Evolutionary conservation across 2,888 invertebrate genomes (phyloP), one percentile per base, ranked within the genome.

Genomic region (Xestobium rufovillosum): DNA sequence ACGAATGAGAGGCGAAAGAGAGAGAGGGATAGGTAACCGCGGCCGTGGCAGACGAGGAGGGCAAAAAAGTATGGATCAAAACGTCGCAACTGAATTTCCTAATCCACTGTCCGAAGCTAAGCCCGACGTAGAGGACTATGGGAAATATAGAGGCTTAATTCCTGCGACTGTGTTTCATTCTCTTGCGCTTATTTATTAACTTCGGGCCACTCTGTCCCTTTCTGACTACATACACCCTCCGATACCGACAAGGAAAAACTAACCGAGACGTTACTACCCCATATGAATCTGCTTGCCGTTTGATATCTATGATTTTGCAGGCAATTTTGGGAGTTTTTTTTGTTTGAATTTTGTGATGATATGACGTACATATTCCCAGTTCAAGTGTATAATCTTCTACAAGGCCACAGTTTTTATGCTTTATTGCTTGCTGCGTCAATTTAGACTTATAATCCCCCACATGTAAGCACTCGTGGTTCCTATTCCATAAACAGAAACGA

Each of bases 71-170:
- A 56, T 52, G 59, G 60, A 59, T 60, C 59, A 59, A 57, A 57
- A 59, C 57, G 59, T 59, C 59, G 59, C 57, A 53, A 54, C 55
- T 54, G 57, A 56, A 56, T 59, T n/a, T 58, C 55, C 56, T 59
- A 60, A 59, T 60, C 60, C 59, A 59, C 51, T 59, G 60, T 60
- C 60, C 59, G 55, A 56, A 53, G 54, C 55, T 55, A 57, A 54
- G 53, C 57, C 54, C 49, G 45, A 48, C 49, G 49, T 49, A 46
- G 55, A 56, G 55, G 56, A 56, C 55, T 55, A 55, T 56, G 55
- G 57, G 55, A 56, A 57, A 57, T 55, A 55, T 56, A 54, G 55
- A 52, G 51, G 58, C 55, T 58, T 56, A 58, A 58, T 52, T 55
- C 55, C 41, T 47, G 49, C 51, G 49, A 52, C 52, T 50, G 51